Evolutionary conservation across 2,888 invertebrate genomes (phyloP), one percentile per base, ranked within the genome.

Genomic region (Theretra japonica): DNA sequence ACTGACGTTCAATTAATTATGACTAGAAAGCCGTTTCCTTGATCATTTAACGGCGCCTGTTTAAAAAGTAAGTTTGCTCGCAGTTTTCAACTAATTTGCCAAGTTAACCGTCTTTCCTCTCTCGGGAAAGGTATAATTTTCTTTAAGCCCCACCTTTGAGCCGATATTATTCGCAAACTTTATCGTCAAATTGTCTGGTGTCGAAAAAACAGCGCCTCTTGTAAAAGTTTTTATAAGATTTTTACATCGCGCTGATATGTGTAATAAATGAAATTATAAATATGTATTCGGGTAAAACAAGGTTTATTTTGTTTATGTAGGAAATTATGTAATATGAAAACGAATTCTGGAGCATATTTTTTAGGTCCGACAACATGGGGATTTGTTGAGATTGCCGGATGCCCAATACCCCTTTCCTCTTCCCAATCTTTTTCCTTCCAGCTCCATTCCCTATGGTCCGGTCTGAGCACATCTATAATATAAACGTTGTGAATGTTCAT

Each of bases 51-150:
- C 59, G 73, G 73, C 69, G 59, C 70, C 72, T 69, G 71, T 69
- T 73, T 72, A 70, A 70, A 73, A 74, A 50, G 57, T 50, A 50
- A 57, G 73, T 70, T 70, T 73, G 62, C 15, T 68, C 72, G 65
- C 73, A 69, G 68, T 72, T 73, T 17, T n/a, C 25, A 75, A 76
- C 75, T 76, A 75, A 76, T 75, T 76, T 75, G 69, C 60, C 53
- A 73, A 76, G 69, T 76, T 73, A 71, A 50, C 68, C 71, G 70
- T 58, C 60, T 56, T 58, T 53, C 62, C 21, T 56, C 70, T 57
- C 65, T 15, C 48, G 65, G 70, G 68, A 72, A 71, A 73, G 23
- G 68, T 70, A 70, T 58, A 72, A 70, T 74, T 69, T 69, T 72
- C 65, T 70, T 75, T 41, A 68, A 53, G 28, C 48, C 30, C 19